phyloP scores from a whole-genome alignment of 2,888 invertebrate species.

The Caenorhabditis parvicauda region DNA sequence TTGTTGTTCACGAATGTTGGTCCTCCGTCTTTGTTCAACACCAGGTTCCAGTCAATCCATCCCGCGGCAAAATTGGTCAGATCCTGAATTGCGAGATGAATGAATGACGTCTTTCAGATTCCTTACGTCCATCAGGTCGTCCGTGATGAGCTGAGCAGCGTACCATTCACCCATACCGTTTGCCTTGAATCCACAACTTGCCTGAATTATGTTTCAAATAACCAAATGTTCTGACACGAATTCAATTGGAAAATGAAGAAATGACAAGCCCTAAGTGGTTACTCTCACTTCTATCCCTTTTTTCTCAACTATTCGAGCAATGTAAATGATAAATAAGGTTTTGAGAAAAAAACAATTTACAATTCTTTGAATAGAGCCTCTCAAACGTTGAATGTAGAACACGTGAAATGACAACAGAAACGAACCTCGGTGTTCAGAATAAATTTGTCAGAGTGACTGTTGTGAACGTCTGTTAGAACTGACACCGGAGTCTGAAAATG shows the following conservation, averaged over 20 bases:
- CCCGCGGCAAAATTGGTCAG: slow-evolving; percentile 75
- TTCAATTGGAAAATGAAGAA: slow-evolving; percentile 1
- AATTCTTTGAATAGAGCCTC: too few species aligned
- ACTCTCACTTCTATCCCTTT: too few species aligned
- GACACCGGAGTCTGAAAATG: slow-evolving; percentile 65
- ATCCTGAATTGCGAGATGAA: slow-evolving; percentile 67
- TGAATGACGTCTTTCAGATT: too few species aligned
- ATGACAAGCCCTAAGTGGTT: too few species aligned
- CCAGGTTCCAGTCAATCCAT: slow-evolving; percentile 87
- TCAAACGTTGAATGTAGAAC: too few species aligned
- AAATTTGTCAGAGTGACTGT: slow-evolving; percentile 72
- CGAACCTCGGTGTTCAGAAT: slow-evolving; percentile 82
- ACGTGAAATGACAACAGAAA: too few species aligned
- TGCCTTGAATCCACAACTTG: slow-evolving; percentile 8
- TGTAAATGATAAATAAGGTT: too few species aligned
- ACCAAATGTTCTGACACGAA: background rate
- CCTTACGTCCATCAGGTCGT: slow-evolving; percentile 61
- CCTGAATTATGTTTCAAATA: slow-evolving; percentile 5
- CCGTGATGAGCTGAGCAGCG: slow-evolving; percentile 72
- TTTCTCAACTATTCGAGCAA: too few species aligned
- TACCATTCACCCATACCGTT: slow-evolving; percentile 74
- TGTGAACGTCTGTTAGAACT: slow-evolving; percentile 70
- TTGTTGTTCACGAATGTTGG: slow-evolving; percentile 72
- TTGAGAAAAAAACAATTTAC: too few species aligned
- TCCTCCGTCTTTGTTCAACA: slow-evolving; percentile 67